Conservation (phyloP, 1,140 invertebrate species). For the Tachypleus tridentatus region DNA sequence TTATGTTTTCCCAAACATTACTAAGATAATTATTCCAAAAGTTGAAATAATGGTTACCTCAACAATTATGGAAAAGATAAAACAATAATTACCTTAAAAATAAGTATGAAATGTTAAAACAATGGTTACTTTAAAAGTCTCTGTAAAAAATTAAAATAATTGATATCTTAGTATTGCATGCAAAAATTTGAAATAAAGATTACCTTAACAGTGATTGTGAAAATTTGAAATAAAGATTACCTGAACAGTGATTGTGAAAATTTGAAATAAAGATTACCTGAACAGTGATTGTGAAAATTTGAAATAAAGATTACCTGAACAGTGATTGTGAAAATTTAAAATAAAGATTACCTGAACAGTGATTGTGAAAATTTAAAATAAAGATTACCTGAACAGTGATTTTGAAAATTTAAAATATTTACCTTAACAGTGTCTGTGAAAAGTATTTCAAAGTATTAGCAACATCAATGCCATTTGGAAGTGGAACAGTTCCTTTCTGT, state of each 20-base stretch:
- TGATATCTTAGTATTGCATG: too few relatives aligned
- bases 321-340: neutral
- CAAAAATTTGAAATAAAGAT: too few relatives aligned
- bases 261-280: slow-evolving; percentile 51
- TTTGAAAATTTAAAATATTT: slow-evolving; percentile 31
- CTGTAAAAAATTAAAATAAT: too few relatives aligned
- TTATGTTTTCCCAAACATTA: too few relatives aligned
- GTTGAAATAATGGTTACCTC: too few relatives aligned
- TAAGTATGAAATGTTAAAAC: too few relatives aligned
- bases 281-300: slow-evolving; percentile 86
- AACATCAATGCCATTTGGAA: slow-evolving; percentile 88
- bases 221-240: neutral
- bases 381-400: neutral
- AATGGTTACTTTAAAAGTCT: too few relatives aligned
- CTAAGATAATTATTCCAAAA: too few relatives aligned
- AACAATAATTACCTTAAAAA: too few relatives aligned
- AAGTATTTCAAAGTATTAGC: slow-evolving; percentile 97
- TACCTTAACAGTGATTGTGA: neutral
- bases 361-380: neutral
- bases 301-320: neutral
- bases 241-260: neutral
- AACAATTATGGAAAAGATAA: too few relatives aligned
- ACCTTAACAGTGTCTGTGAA: slow-evolving; percentile 89
- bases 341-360: neutral
- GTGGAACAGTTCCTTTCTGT: slow-evolving; percentile 75